These are phyloP conservation scores for Cyrtonyx montezumae DNA, from an alignment of 2,113 vertebrate genomes.

Conservation along the genomic window DNA sequence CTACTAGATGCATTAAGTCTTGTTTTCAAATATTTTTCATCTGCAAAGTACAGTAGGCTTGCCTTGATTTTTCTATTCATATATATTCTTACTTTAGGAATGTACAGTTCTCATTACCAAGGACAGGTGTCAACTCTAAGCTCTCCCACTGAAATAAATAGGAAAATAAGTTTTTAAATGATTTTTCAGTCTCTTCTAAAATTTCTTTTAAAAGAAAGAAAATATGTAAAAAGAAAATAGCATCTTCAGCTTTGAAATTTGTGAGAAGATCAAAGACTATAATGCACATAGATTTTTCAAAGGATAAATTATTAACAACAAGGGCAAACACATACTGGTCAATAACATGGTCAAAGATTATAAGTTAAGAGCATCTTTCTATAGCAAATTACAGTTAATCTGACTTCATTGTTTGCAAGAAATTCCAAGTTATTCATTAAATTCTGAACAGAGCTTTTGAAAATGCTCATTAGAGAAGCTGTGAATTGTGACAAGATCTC, in stretches of 20 bases:
- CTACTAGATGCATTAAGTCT: conserved; percentile 76
- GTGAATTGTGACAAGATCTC: background rate
- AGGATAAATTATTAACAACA: conserved; percentile 83
- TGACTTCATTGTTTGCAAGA: conserved; percentile 30
- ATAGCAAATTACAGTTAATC: conserved; percentile 20
- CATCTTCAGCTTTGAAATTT: conserved; percentile 77
- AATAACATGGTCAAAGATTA: conserved; percentile 73
- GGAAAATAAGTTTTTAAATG: conserved; percentile 37
- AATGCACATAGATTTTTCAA: conserved; percentile 84
- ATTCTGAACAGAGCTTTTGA: background rate
- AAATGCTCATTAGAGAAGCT: background rate
- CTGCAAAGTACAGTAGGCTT: conserved; percentile 61
- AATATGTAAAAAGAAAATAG: conserved; percentile 47
- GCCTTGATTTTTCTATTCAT: conserved; percentile 66
- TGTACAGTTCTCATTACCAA: conserved; percentile 58
- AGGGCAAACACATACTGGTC: conserved; percentile 71
- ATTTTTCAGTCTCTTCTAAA: conserved; percentile 65
- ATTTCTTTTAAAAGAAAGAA: conserved; percentile 35
- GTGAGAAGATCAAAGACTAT: conserved; percentile 81
- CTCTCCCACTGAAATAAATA: conserved; percentile 15
- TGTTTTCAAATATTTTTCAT: conserved; percentile 75
- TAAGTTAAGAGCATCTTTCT: conserved; percentile 32
- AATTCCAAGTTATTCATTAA: background rate
- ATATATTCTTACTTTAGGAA: conserved; percentile 56
- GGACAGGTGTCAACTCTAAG: conserved; percentile 41